phyloP scores from a whole-genome alignment of 2,888 invertebrate genomes.

The Dryobotodes eremita region DNA sequence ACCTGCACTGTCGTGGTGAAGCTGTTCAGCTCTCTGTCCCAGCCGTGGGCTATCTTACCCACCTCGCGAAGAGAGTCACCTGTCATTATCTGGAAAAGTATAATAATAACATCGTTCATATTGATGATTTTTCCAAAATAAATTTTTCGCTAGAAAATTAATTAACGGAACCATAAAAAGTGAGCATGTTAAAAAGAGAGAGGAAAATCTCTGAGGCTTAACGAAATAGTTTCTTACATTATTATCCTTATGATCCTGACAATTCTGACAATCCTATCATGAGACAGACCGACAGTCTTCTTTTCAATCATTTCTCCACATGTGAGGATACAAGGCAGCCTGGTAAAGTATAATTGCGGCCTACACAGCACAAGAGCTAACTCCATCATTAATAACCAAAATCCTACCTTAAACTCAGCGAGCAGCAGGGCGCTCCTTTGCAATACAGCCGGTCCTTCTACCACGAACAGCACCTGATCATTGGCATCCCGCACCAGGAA shows the following conservation, averaged over 20 bases:
- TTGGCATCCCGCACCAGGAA: constrained; percentile 93
- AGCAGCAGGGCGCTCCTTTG: constrained; percentile 80
- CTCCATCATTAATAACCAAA: not conserved
- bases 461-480: constrained; percentile 92
- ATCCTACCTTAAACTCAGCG: constrained; percentile 83
- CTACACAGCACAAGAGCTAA: not conserved
- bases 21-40: constrained; percentile 92
- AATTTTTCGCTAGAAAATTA: no score
- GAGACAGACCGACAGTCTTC: not conserved
- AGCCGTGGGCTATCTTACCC: constrained; percentile 93
- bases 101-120: not conserved
- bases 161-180: not conserved
- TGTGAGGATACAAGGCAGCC: not conserved
- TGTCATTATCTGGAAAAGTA: constrained; percentile 87
- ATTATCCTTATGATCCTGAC: not conserved
- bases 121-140: not conserved
- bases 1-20: constrained; percentile 94
- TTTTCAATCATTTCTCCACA: not conserved
- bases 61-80: constrained; percentile 91
- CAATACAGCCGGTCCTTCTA: constrained; percentile 93
- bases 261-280: not conserved
- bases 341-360: not conserved
- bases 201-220: not conserved
- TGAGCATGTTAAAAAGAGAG: not conserved
- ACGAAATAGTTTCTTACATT: not conserved